These are phyloP conservation scores for Steinernema scapterisci DNA, from an alignment of 2,888 invertebrate genomes.

Conservation along the genomic window DNA sequence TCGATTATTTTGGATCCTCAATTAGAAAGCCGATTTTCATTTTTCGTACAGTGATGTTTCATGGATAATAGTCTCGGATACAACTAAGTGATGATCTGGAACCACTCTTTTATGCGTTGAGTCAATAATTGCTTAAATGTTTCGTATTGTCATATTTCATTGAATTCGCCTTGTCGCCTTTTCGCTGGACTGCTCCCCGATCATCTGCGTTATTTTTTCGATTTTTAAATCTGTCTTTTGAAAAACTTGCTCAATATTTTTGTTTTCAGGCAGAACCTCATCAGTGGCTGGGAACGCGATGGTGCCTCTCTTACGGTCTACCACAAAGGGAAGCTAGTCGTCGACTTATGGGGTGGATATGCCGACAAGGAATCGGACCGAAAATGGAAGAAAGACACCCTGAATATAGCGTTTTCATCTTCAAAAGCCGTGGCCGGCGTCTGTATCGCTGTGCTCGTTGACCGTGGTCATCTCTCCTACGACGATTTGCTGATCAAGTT, in stretches of 20 bases:
- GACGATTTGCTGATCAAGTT: constrained; percentile 61
- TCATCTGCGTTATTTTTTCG: too few species aligned
- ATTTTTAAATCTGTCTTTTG: too few species aligned
- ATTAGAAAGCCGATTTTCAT: too few species aligned
- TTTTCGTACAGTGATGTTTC: too few species aligned
- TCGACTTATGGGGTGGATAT: constrained; percentile 70
- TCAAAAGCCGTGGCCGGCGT: constrained; percentile 59
- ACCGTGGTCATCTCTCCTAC: constrained; percentile 67
- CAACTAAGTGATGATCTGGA: too few species aligned
- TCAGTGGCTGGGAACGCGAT: constrained; percentile 63
- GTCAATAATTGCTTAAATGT: too few species aligned
- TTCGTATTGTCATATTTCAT: too few species aligned
- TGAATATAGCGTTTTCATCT: constrained; percentile 55
- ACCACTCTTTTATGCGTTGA: too few species aligned
- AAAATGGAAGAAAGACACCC: constrained; percentile 55
- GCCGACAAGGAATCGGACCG: constrained; percentile 56
- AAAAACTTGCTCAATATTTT: constrained; percentile 31
- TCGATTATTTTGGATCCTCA: too few species aligned
- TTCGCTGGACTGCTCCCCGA: too few species aligned
- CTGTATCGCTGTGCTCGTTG: constrained; percentile 65
- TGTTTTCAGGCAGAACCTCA: constrained; percentile 54
- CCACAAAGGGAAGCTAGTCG: constrained; percentile 68
- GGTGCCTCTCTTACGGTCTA: constrained; percentile 68
- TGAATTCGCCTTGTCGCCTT: too few species aligned
- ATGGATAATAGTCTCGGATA: too few species aligned